Evolutionary conservation across 2,888 invertebrate species (phyloP).

Genomic region (Helobdella robusta): DNA sequence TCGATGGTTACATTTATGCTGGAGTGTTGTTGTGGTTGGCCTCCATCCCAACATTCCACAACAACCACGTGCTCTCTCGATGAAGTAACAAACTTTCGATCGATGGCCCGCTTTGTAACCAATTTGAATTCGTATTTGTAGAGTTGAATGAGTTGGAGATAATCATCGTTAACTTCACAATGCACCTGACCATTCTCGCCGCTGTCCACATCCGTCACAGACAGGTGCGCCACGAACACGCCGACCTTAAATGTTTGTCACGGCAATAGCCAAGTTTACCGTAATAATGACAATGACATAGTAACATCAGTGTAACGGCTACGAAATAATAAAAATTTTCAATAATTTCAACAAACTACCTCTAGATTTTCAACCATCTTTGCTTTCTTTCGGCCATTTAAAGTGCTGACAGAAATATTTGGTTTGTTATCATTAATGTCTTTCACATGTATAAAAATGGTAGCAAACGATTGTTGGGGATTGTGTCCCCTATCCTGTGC

Average conservation of each 20-base stretch:
- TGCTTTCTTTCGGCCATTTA: conserved; percentile 26
- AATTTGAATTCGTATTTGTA: conserved; percentile 30
- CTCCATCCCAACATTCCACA: conserved; percentile 31
- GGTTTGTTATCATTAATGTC: conserved; percentile 34
- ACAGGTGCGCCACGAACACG: conserved; percentile 30
- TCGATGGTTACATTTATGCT: neutral
- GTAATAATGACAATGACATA: too few relatives aligned
- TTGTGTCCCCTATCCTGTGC: conserved; percentile 31
- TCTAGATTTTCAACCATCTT: conserved; percentile 28
- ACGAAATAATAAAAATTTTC: neutral
- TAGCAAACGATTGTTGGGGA: conserved; percentile 28
- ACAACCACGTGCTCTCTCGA: conserved; percentile 25
- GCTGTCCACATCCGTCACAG: conserved; percentile 29
- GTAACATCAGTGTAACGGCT: too few relatives aligned
- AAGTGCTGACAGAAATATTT: conserved; percentile 30
- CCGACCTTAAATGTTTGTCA: conserved; percentile 21
- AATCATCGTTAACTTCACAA: conserved; percentile 10
- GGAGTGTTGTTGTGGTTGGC: conserved; percentile 18
- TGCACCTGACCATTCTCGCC: conserved; percentile 25
- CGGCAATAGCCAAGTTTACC: too few relatives aligned
- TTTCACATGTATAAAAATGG: conserved; percentile 29
- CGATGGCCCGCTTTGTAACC: too few relatives aligned
- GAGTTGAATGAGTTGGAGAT: conserved; percentile 17
- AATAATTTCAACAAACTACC: neutral
- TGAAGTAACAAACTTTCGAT: too few relatives aligned